These are phyloP conservation scores for Camptogramma bilineatum DNA, from an alignment of 2,888 invertebrate genomes.

Conservation along the genomic window DNA sequence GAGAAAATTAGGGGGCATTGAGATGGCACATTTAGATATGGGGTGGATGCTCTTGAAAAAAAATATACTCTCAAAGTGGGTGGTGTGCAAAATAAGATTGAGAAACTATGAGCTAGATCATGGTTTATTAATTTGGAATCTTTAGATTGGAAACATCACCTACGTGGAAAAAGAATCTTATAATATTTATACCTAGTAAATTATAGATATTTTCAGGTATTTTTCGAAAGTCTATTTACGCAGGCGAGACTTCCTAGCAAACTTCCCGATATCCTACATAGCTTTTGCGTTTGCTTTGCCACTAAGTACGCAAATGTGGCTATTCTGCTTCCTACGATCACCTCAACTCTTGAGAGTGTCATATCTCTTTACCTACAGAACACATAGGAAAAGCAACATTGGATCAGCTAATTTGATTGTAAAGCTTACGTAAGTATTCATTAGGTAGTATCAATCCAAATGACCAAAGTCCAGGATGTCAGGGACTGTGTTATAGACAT, in stretches of 20 bases:
- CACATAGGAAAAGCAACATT: slow-evolving; percentile 71
- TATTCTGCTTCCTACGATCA: slow-evolving; percentile 72
- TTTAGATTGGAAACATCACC: background rate
- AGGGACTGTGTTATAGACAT: too few relatives aligned
- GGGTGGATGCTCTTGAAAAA: too few relatives aligned
- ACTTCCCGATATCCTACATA: slow-evolving; percentile 70
- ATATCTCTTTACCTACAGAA: slow-evolving; percentile 74
- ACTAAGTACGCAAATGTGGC: slow-evolving; percentile 49
- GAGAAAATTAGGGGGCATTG: too few relatives aligned
- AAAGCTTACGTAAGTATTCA: slow-evolving; percentile 69
- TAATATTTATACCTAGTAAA: too few relatives aligned
- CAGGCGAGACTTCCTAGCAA: slow-evolving; percentile 74
- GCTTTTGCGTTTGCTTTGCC: slow-evolving; percentile 60
- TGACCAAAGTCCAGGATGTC: too few relatives aligned
- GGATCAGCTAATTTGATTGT: slow-evolving; percentile 75
- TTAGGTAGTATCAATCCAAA: too few relatives aligned
- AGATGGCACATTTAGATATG: too few relatives aligned
- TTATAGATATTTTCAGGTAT: slow-evolving; percentile 61
- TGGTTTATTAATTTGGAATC: background rate
- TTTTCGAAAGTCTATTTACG: slow-evolving; percentile 70
- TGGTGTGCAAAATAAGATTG: background rate
- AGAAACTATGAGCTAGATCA: background rate
- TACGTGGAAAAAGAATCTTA: background rate
- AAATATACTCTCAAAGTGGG: too few relatives aligned
- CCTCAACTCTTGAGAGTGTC: slow-evolving; percentile 76